These are phyloP conservation scores for Andrena hattorfiana DNA, from an alignment of 2,888 invertebrate species.

Conservation along the genomic window DNA sequence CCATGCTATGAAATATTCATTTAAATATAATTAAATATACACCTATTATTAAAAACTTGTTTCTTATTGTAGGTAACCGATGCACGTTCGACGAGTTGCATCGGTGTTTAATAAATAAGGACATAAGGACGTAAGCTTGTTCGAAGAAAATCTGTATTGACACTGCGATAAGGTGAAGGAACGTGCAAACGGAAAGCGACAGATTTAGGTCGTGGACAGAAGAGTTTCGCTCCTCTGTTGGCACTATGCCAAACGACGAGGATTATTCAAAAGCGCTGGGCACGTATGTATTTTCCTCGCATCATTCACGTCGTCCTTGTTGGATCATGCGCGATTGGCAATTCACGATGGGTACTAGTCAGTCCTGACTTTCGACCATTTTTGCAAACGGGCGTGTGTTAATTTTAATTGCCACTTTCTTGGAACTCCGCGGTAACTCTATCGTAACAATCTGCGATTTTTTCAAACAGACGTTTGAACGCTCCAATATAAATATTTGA, in stretches of 20 bases:
- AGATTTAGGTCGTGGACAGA: conserved; percentile 74
- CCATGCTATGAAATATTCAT: not conserved
- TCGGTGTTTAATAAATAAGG: conserved; percentile 15
- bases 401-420: conserved; percentile 24
- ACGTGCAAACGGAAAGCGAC: conserved; percentile 71
- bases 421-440: not conserved
- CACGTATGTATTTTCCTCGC: conserved; percentile 56
- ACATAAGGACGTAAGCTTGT: not conserved
- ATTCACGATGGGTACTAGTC: conserved; percentile 60
- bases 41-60: no score
- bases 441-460: not conserved
- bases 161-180: conserved; percentile 65
- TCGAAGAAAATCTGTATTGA: conserved; percentile 47
- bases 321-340: conserved; percentile 43
- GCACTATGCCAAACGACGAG: conserved; percentile 57
- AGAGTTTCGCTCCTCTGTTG: conserved; percentile 73
- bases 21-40: not conserved
- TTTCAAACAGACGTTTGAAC: not conserved
- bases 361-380: conserved; percentile 48
- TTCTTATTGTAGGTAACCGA: not conserved
- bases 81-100: not conserved
- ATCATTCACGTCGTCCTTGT: conserved; percentile 44
- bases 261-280: conserved; percentile 62
- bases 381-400: conserved; percentile 31
- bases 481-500: no score